These are phyloP conservation scores for Blastobasis lacticolella DNA, from an alignment of 2,888 invertebrate species.

Conservation along the genomic window DNA sequence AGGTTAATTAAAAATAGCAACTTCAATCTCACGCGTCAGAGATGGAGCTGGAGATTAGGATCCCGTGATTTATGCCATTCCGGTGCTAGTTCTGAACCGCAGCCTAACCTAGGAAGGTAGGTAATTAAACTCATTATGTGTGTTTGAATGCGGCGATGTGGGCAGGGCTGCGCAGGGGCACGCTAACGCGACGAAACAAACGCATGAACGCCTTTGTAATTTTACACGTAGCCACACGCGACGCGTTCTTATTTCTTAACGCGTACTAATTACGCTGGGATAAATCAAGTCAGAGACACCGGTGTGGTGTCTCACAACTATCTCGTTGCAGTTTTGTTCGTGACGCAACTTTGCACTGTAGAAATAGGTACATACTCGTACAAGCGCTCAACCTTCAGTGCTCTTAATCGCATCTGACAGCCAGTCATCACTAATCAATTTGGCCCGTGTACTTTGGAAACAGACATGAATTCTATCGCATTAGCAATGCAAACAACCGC, in stretches of 20 bases:
- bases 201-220: slow-evolving; percentile 23
- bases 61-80: slow-evolving; percentile 44
- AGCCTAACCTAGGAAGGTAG: no score
- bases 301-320: slow-evolving; percentile 26
- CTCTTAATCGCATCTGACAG: slow-evolving; percentile 36
- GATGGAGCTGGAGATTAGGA: slow-evolving; percentile 52
- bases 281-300: slow-evolving; percentile 26
- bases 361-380: slow-evolving; percentile 32
- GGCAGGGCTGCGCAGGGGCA: slow-evolving; percentile 12
- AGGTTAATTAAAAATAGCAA: slow-evolving; percentile 74
- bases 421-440: slow-evolving; percentile 41
- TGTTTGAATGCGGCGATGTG: no score
- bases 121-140: no score
- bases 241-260: slow-evolving; percentile 36
- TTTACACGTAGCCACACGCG: slow-evolving; percentile 18
- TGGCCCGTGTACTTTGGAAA: slow-evolving; percentile 1
- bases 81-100: slow-evolving; percentile 6
- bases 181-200: slow-evolving; percentile 13
- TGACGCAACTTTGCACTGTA: slow-evolving; percentile 38
- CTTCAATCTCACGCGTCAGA: slow-evolving; percentile 61
- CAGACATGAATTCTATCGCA: no score
- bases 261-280: slow-evolving; percentile 36
- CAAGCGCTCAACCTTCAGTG: slow-evolving; percentile 26
- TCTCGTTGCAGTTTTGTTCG: slow-evolving; percentile 19
- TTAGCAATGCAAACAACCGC: no score